Conservation (phyloP, 1,140 invertebrate species). For the Zaprionus tsacasi region DNA sequence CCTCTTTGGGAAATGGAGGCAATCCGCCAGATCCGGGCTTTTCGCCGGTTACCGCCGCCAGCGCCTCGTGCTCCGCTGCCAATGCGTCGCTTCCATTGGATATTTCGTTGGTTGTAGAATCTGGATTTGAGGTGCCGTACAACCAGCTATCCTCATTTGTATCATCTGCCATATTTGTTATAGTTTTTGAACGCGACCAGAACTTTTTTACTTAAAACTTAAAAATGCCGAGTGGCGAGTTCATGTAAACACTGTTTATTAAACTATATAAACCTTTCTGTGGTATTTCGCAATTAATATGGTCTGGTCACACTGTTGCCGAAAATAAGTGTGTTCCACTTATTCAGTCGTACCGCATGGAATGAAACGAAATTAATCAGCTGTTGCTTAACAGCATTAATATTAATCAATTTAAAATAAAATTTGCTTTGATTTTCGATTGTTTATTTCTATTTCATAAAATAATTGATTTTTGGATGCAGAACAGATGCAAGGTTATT, state of each 20-base stretch:
- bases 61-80: slow-evolving; percentile 75
- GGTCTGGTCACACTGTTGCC: slow-evolving; percentile 25
- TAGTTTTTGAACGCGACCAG: slow-evolving; percentile 17
- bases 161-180: slow-evolving; percentile 86
- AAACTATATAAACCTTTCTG: slow-evolving; percentile 14
- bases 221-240: slow-evolving; percentile 30
- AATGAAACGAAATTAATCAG: slow-evolving; percentile 17
- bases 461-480: background rate
- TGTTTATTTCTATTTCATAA: background rate
- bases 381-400: slow-evolving; percentile 14
- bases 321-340: slow-evolving; percentile 7
- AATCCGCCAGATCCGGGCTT: slow-evolving; percentile 34
- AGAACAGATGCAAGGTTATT: too few relatives aligned
- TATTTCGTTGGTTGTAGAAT: slow-evolving; percentile 77
- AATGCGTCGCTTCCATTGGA: slow-evolving; percentile 59
- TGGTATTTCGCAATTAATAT: background rate
- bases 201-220: slow-evolving; percentile 20
- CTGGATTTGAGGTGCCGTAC: slow-evolving; percentile 87
- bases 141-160: slow-evolving; percentile 90
- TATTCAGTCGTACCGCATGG: background rate
- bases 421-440: background rate
- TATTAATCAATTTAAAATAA: background rate
- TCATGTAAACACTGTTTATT: slow-evolving; percentile 48
- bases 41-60: slow-evolving; percentile 73
- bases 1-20: slow-evolving; percentile 57